These are phyloP conservation scores for Lates calcarifer DNA, from an alignment of 2,113 vertebrate species.

Conservation along the genomic window DNA sequence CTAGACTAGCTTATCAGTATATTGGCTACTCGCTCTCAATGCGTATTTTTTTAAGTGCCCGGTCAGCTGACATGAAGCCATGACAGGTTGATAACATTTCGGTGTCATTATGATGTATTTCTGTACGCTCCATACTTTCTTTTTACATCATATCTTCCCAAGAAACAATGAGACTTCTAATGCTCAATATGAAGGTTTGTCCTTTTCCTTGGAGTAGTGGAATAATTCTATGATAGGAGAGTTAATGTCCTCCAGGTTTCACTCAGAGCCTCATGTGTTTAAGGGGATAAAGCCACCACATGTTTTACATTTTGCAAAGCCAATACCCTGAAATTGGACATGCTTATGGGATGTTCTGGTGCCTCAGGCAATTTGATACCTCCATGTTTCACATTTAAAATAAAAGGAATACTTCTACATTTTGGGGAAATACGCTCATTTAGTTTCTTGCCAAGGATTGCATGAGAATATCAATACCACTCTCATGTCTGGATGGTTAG, in stretches of 20 bases:
- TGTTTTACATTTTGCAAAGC: constrained; percentile 61
- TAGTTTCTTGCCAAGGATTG: neutral
- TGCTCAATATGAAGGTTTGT: constrained; percentile 11
- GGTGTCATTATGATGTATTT: neutral
- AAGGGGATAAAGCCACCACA: constrained; percentile 15
- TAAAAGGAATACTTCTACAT: constrained; percentile 5
- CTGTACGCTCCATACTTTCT: constrained; percentile 2
- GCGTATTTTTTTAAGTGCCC: neutral
- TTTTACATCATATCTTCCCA: neutral
- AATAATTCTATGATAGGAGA: constrained; percentile 18
- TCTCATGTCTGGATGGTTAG: neutral
- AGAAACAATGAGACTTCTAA: neutral
- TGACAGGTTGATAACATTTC: constrained; percentile 1
- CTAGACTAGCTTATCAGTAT: constrained; percentile 3
- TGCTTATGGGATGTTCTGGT: constrained; percentile 34
- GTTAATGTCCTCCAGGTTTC: constrained; percentile 48
- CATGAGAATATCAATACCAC: constrained; percentile 11
- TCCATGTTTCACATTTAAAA: constrained; percentile 19
- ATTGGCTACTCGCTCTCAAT: constrained; percentile 31
- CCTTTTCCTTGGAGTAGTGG: constrained; percentile 9
- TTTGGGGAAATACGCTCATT: constrained; percentile 2
- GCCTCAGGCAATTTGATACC: constrained; percentile 25
- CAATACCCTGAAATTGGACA: constrained; percentile 41
- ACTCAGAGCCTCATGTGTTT: constrained; percentile 33
- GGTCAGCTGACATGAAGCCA: neutral